These are phyloP conservation scores for Eristalinus aeneus DNA, from an alignment of 2,888 invertebrate genomes.

Conservation along the genomic window DNA sequence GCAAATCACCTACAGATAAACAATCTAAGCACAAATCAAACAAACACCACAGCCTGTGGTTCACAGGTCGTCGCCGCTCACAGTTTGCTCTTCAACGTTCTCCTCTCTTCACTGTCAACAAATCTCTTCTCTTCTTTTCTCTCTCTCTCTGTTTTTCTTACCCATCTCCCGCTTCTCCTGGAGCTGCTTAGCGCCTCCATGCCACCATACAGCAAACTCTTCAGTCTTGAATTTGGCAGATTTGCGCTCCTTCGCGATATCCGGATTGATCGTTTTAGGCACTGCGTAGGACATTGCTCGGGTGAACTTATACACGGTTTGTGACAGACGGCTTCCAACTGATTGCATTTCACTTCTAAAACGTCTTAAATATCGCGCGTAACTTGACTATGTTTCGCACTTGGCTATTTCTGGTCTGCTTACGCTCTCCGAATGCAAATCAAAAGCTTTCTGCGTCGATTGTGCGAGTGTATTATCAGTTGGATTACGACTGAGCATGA, in stretches of 20 bases:
- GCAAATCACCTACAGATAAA: background rate
- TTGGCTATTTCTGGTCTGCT: background rate
- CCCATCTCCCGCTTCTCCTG: constrained; percentile 82
- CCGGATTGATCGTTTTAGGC: constrained; percentile 73
- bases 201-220: constrained; percentile 89
- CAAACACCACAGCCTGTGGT: too few species aligned
- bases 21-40: background rate
- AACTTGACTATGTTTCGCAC: background rate
- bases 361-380: background rate
- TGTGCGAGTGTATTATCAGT: background rate
- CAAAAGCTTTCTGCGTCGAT: background rate
- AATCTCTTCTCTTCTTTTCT: background rate
- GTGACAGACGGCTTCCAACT: background rate
- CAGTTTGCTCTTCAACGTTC: background rate
- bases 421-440: background rate
- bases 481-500: background rate
- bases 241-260: constrained; percentile 75
- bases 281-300: background rate
- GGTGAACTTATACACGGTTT: background rate
- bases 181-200: constrained; percentile 88
- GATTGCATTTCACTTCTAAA: background rate
- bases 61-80: too few species aligned
- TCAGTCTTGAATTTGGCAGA: constrained; percentile 84
- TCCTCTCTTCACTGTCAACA: background rate
- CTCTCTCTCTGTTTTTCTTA: too few species aligned